Evolutionary conservation across 2,888 invertebrate genomes (phyloP).

Genomic region (Cremastinae sp.): DNA sequence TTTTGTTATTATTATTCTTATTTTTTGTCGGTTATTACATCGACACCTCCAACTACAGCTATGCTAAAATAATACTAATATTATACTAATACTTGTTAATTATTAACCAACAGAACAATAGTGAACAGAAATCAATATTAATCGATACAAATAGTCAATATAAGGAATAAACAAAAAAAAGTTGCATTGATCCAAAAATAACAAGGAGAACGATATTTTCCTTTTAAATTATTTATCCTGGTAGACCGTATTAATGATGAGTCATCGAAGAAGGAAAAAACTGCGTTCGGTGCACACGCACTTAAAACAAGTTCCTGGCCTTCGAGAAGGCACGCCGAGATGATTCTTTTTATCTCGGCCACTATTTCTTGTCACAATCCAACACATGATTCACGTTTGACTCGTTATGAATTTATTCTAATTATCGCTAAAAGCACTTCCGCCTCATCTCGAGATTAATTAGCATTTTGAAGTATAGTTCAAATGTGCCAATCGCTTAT

Average conservation of each 20-base stretch:
- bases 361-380: background rate
- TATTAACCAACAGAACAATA: too few species aligned
- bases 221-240: background rate
- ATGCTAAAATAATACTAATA: background rate
- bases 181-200: background rate
- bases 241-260: background rate
- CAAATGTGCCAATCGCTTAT: constrained; percentile 1
- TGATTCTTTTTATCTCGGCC: constrained; percentile 18
- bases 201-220: background rate
- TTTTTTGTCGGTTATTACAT: background rate
- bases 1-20: constrained; percentile 14
- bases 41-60: background rate
- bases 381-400: constrained; percentile 19
- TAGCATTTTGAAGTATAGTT: background rate
- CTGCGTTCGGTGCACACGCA: constrained; percentile 22
- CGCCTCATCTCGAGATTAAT: constrained; percentile 16
- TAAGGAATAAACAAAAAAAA: background rate
- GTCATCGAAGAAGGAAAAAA: background rate
- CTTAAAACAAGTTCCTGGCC: constrained; percentile 29
- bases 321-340: constrained; percentile 17
- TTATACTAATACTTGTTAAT: too few species aligned
- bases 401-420: background rate
- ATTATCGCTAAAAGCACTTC: constrained; percentile 4
- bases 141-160: too few species aligned
- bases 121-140: too few species aligned